phyloP scores from a whole-genome alignment of 2,797 vertebrate genomes.

The Odontamblyopus rebecca region DNA sequence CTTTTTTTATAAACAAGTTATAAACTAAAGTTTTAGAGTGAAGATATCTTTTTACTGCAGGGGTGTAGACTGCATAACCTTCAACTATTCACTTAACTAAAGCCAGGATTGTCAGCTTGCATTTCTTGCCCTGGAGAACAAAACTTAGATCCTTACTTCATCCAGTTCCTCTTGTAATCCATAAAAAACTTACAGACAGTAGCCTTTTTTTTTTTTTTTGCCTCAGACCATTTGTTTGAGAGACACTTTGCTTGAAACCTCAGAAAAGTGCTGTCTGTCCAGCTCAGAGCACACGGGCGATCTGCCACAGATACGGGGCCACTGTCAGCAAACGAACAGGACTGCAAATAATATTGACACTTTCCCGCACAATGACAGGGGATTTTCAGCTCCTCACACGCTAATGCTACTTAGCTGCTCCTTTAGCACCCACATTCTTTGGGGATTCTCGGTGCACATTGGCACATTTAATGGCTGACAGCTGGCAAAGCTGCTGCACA shows the following conservation, averaged over 20 bases:
- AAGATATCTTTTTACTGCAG: too few species aligned
- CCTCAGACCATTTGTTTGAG: neutral
- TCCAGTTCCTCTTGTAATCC: neutral
- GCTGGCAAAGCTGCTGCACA: conserved; percentile 20
- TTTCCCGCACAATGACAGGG: neutral
- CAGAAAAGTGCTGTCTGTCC: neutral
- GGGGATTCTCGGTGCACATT: conserved; percentile 17
- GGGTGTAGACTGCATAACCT: too few species aligned
- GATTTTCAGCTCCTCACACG: conserved; percentile 6
- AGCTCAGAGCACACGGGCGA: neutral
- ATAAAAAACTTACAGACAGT: neutral
- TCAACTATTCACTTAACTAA: too few species aligned
- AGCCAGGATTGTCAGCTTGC: neutral
- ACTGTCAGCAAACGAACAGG: neutral
- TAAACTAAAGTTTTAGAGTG: too few species aligned
- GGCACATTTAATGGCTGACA: conserved; percentile 9
- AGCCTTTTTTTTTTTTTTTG: neutral
- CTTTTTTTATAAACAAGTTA: too few species aligned
- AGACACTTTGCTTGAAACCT: neutral
- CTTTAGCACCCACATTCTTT: conserved; percentile 1
- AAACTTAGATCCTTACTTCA: neutral
- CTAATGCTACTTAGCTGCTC: conserved; percentile 9
- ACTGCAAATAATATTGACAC: neutral
- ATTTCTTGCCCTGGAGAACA: neutral
- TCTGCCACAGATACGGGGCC: neutral